A percentile compares a stretch with the other conserved stretches of the same genome.
These are phyloP conservation scores for Chrysomallon squamiferum DNA, from an alignment of 1,140 invertebrate genomes.

Conservation along the genomic window DNA sequence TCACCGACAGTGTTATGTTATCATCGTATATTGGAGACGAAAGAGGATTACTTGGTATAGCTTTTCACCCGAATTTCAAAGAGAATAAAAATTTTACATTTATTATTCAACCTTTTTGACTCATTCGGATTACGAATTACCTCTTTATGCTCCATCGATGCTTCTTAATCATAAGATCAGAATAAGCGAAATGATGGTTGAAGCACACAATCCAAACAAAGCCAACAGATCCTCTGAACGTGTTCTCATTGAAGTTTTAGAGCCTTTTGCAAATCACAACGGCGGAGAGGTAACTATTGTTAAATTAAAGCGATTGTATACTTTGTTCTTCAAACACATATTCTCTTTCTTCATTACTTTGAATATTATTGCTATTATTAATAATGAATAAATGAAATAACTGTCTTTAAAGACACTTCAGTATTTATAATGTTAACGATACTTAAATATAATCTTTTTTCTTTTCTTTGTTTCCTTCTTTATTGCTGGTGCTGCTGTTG, in stretches of 20 bases:
- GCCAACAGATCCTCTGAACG: constrained; percentile 38
- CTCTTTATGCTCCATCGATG: not conserved
- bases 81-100: constrained; percentile 50
- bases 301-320: too few relatives aligned
- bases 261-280: constrained; percentile 60
- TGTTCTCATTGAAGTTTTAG: constrained; percentile 45
- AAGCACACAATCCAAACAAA: constrained; percentile 25
- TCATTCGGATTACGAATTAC: not conserved
- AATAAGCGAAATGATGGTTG: constrained; percentile 53
- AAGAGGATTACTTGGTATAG: constrained; percentile 53
- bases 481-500: too few relatives aligned
- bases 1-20: constrained; percentile 1
- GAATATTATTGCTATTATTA: constrained; percentile 1
- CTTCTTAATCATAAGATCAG: constrained; percentile 31
- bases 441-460: too few relatives aligned
- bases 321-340: too few relatives aligned
- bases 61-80: constrained; percentile 54
- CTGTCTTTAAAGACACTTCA: not conserved
- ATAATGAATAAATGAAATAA: not conserved
- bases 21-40: constrained; percentile 43
- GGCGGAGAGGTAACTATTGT: constrained; percentile 61
- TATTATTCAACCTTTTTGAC: constrained; percentile 43
- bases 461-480: too few relatives aligned
- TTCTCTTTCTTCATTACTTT: too few relatives aligned
- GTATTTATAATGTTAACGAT: not conserved